Base-by-base conservation (phyloP, 2,888 invertebrate genomes). In the Onthophagus sagittarius region DNA sequence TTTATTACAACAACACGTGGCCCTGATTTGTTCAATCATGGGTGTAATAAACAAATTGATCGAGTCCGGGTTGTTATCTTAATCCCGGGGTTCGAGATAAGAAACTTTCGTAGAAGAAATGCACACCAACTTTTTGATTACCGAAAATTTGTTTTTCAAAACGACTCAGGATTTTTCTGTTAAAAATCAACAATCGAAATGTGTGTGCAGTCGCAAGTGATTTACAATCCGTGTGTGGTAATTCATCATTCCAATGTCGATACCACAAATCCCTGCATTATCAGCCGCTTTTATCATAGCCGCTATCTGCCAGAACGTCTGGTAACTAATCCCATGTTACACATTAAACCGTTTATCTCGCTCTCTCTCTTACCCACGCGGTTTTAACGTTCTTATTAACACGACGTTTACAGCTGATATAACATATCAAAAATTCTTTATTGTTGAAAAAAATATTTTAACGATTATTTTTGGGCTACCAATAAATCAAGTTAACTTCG, bases 231-330 rank as follows among this genome's bases (percentile, higher is more conserved):
- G 84, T 84, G 23, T 23, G 84, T 80, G 80, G 82, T 80, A 83
- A 85, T 85, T 84, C 83, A 85, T 85, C 85, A 85, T 82, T 78
- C 81, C 83, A 84, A 82, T 84, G 84, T 83, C 84, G 85, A 84
- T 85, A 85, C 82, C 85, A 81, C 83, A 84, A 85, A 85, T 85
- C 84, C 84, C 84, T 83, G 85, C 84, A 82, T 84, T 84, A 84
- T 83, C 82, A 79, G 80, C 77, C 79, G 39, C 83, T 84, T 84
- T 84, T 82, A 84, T 83, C 82, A 76, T 15, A 73, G 77, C 84
- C 84, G 84, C 84, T 84, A 84, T 84, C 84, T 81, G 77, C 76
- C 77, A 73, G 73, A 81, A 81, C 82, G 84, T 83, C 83, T 84
- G 82, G 81, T 77, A 77, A 76, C 73, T 84, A 84, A 84, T 84